phyloP scores from a whole-genome alignment of 2,113 vertebrate species.

The Rhegmatorhina hoffmannsi region DNA sequence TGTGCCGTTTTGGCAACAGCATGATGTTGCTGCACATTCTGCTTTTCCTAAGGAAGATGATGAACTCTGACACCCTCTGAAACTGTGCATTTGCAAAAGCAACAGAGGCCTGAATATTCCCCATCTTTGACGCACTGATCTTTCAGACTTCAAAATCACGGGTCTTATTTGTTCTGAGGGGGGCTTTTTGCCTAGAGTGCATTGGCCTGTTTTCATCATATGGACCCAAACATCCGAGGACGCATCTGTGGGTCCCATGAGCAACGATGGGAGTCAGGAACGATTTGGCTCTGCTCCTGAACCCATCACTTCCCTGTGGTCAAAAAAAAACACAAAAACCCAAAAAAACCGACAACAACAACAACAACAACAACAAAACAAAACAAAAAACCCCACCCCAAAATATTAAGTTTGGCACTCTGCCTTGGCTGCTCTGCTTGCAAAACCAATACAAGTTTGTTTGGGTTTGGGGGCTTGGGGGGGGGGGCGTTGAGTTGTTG shows the following conservation, averaged over 20 bases:
- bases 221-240: neutral
- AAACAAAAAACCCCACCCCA: neutral
- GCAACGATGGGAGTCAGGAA: accelerated
- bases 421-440: neutral
- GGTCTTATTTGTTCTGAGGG: neutral
- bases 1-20: neutral
- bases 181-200: neutral
- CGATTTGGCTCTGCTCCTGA: neutral
- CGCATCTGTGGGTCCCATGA: no score
- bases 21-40: neutral
- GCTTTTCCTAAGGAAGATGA: neutral
- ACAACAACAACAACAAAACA: no score
- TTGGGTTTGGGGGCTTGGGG: neutral
- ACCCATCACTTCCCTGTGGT: neutral
- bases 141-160: neutral
- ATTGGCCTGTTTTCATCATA: neutral
- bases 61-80: neutral
- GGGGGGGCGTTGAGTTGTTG: neutral
- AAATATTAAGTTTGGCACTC: neutral
- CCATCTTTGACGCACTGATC: neutral
- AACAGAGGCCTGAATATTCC: neutral
- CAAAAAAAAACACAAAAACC: no score
- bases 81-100: neutral
- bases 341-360: neutral
- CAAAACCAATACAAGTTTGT: neutral